Percentiles rank a stretch among this genome's conserved stretches.
phyloP scores from a whole-genome alignment of 2,888 invertebrate species.

The Xestia sexstrigata region DNA sequence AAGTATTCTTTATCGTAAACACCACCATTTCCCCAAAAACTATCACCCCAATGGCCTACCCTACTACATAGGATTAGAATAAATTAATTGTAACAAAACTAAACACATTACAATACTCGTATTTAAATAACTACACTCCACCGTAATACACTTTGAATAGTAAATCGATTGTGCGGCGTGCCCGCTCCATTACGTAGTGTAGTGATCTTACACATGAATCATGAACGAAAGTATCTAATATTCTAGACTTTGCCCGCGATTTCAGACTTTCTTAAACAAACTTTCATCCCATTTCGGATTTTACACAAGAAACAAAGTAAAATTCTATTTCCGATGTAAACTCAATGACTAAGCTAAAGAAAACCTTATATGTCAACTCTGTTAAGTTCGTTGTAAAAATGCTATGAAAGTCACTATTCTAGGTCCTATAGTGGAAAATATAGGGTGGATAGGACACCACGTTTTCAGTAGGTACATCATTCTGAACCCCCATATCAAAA shows the following conservation, averaged over 20 bases:
- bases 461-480: too few relatives aligned
- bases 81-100: conserved; percentile 30
- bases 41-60: background rate
- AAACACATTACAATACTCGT: conserved; percentile 25
- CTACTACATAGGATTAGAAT: conserved; percentile 30
- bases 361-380: background rate
- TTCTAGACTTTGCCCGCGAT: background rate
- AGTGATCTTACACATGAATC: conserved; percentile 51
- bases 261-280: background rate
- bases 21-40: conserved; percentile 13
- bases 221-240: conserved; percentile 13
- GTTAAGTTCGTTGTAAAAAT: background rate
- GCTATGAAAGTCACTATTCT: background rate
- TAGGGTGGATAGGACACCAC: too few relatives aligned
- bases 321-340: background rate
- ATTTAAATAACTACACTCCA: conserved; percentile 10
- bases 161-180: conserved; percentile 33
- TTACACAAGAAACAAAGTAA: background rate
- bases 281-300: background rate
- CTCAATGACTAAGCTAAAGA: background rate
- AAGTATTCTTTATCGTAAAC: background rate
- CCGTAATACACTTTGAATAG: conserved; percentile 28
- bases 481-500: too few relatives aligned
- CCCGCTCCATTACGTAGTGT: conserved; percentile 26
- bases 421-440: background rate